These are phyloP conservation scores for Nansenia antarctica DNA, from an alignment of 2,113 vertebrate species.

Conservation along the genomic window DNA sequence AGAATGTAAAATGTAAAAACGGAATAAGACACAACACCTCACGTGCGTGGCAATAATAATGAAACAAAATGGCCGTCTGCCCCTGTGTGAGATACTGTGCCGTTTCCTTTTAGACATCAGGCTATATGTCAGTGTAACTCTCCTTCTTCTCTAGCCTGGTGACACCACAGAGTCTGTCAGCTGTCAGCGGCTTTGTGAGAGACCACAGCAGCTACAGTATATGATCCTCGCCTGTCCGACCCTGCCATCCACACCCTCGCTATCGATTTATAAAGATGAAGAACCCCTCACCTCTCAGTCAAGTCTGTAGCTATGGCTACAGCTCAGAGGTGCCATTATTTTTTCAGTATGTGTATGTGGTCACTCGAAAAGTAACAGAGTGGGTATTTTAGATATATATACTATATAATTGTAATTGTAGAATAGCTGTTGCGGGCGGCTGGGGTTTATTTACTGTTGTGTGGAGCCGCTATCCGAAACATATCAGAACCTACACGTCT, in stretches of 20 bases:
- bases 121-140: neutral
- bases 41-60: slow-evolving; percentile 70
- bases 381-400: too few species aligned
- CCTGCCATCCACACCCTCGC: neutral
- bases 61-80: slow-evolving; percentile 55
- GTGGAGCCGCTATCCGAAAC: slow-evolving; percentile 36
- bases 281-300: neutral
- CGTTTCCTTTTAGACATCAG: neutral
- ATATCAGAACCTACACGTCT: slow-evolving; percentile 51
- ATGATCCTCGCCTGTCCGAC: neutral
- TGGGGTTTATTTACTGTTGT: slow-evolving; percentile 21
- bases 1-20: slow-evolving; percentile 63
- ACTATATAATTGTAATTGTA: slow-evolving; percentile 34
- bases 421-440: slow-evolving; percentile 36
- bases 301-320: too few species aligned
- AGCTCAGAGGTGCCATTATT: neutral
- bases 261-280: neutral
- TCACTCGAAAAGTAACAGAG: neutral
- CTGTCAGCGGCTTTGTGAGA: neutral
- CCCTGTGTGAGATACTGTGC: neutral
- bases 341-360: neutral
- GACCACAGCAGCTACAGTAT: neutral
- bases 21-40: slow-evolving; percentile 44
- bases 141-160: neutral
- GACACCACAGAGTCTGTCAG: neutral